Conservation (phyloP, 92 coral and sea anemone genomes). For the Palythoa grandiflora region DNA sequence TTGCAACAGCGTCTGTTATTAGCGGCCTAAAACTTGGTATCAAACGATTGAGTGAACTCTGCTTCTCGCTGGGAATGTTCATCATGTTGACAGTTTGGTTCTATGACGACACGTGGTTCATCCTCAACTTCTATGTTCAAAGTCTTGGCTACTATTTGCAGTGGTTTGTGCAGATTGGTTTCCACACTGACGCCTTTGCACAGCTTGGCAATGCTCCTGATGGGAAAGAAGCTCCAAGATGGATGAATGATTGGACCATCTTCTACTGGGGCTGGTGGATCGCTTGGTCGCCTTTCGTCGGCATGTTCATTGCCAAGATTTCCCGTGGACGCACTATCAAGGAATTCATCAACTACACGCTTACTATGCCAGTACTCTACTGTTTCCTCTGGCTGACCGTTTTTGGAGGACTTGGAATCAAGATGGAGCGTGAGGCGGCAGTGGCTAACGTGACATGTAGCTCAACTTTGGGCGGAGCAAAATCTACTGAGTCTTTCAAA, state of each 20-base stretch:
- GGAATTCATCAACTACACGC: slow-evolving; percentile 75
- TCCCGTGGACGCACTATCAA: slow-evolving; percentile 74
- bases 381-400: slow-evolving; percentile 79
- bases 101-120: slow-evolving; percentile 73
- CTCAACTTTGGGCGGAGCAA: slow-evolving; percentile 66
- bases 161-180: slow-evolving; percentile 62
- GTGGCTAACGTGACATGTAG: slow-evolving; percentile 57
- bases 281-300: not conserved
- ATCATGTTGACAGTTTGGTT: slow-evolving; percentile 69
- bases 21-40: slow-evolving; percentile 85
- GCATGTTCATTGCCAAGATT: slow-evolving; percentile 67
- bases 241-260: slow-evolving; percentile 80
- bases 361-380: slow-evolving; percentile 75
- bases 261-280: slow-evolving; percentile 65
- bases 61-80: slow-evolving; percentile 76
- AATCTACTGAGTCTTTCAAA: slow-evolving; percentile 55
- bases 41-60: slow-evolving; percentile 81
- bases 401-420: slow-evolving; percentile 82
- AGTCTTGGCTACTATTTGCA: slow-evolving; percentile 78
- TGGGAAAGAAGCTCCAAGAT: slow-evolving; percentile 52
- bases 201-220: slow-evolving; percentile 73
- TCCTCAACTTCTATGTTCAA: slow-evolving; percentile 74
- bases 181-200: not conserved
- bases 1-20: slow-evolving; percentile 84
- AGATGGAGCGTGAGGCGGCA: slow-evolving; percentile 84